Conservation (phyloP, 2,797 vertebrate genomes). For the Clarias fuscus region DNA sequence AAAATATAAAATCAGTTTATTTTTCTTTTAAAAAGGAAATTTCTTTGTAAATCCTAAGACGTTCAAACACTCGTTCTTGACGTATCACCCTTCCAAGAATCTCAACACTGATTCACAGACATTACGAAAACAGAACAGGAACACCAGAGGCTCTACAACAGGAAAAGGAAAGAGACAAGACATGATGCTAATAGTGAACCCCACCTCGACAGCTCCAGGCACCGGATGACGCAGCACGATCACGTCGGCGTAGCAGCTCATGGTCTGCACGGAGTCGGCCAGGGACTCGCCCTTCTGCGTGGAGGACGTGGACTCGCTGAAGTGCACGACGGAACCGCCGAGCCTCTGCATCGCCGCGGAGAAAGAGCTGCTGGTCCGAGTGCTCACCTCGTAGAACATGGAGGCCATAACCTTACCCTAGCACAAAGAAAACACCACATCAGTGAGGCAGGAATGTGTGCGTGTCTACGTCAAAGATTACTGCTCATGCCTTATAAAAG, state of each 20-base stretch:
- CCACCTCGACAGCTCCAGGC: slow-evolving; percentile 90
- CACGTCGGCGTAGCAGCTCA: slow-evolving; percentile 93
- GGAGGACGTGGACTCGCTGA: slow-evolving; percentile 90
- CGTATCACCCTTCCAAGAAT: background rate
- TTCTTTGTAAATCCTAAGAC: background rate
- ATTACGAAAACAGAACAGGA: background rate
- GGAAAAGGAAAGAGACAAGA: background rate
- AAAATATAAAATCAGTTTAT: background rate
- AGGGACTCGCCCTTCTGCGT: slow-evolving; percentile 94
- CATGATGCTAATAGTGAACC: slow-evolving; percentile 28
- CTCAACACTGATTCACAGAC: background rate
- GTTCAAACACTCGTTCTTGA: background rate
- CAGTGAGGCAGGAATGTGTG: background rate
- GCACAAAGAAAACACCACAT: background rate
- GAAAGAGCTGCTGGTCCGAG: slow-evolving; percentile 93
- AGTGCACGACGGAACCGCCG: slow-evolving; percentile 88
- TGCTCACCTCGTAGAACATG: slow-evolving; percentile 98
- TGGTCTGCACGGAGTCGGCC: slow-evolving; percentile 91
- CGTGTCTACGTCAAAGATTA: background rate
- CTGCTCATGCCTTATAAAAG: background rate
- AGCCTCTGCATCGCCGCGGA: slow-evolving; percentile 91
- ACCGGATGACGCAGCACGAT: slow-evolving; percentile 91
- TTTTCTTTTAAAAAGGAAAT: background rate
- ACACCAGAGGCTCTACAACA: background rate
- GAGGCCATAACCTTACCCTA: slow-evolving; percentile 96